Conservation (phyloP, 2,888 invertebrate genomes). For the Mystacides longicornis region DNA sequence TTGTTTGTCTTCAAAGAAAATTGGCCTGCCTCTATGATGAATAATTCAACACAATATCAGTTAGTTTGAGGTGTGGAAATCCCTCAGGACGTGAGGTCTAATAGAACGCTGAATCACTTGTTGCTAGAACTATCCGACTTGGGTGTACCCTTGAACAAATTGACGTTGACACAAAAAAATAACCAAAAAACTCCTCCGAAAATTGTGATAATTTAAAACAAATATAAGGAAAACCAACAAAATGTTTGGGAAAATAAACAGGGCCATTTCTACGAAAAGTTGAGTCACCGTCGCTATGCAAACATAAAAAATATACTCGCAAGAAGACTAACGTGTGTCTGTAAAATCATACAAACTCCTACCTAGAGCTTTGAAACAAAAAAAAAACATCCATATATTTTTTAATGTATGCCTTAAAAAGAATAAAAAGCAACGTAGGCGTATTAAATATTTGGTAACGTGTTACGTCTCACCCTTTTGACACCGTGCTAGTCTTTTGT, state of each 20-base stretch:
- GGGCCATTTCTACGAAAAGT: neutral
- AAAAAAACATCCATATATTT: neutral
- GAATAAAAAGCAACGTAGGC: neutral
- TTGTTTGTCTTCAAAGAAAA: no score
- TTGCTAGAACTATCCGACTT: neutral
- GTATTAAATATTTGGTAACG: neutral
- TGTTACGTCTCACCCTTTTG: neutral
- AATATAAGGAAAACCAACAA: neutral
- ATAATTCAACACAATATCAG: neutral
- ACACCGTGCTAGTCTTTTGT: neutral
- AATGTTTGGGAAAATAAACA: neutral
- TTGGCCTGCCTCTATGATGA: neutral
- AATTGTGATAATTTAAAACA: neutral
- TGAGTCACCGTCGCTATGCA: slow-evolving; percentile 10
- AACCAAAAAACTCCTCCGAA: neutral
- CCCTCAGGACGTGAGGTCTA: neutral
- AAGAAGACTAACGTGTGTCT: neutral
- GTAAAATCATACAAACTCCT: neutral
- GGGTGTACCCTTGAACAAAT: no score
- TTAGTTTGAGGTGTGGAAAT: neutral
- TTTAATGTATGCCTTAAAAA: neutral
- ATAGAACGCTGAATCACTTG: neutral
- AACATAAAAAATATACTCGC: slow-evolving; percentile 1
- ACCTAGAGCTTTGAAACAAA: neutral
- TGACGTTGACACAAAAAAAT: no score